Percentiles rank a stretch among this genome's conserved stretches.
phyloP scores from a whole-genome alignment of 2,113 vertebrate genomes.

The Aepyceros melampus region DNA sequence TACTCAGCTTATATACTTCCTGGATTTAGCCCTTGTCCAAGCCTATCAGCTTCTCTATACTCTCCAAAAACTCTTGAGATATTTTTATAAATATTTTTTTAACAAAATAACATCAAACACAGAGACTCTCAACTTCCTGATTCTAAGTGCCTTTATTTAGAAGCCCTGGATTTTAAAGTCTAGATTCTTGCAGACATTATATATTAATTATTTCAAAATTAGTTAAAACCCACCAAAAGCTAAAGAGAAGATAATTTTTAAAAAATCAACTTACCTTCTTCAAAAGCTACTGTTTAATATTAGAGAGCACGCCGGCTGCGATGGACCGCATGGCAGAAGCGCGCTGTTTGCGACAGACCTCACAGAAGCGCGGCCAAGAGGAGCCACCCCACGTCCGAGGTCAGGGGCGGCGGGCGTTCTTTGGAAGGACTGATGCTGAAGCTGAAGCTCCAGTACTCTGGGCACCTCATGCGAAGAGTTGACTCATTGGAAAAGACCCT shows the following conservation, averaged over 20 bases:
- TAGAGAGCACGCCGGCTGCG: rapidly evolving
- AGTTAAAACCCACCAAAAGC: background rate
- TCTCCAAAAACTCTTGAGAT: background rate
- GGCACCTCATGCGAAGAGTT: too few species aligned
- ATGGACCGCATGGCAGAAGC: too few species aligned
- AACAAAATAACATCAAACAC: background rate
- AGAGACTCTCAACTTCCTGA: background rate
- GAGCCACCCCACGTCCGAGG: too few species aligned
- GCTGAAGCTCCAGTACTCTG: too few species aligned
- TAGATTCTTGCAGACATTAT: background rate
- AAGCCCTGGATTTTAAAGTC: background rate
- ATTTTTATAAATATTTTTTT: background rate
- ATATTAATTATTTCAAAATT: background rate
- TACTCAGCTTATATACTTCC: background rate
- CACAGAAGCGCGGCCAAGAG: too few species aligned
- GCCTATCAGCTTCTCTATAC: background rate
- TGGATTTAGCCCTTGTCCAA: background rate
- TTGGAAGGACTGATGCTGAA: too few species aligned
- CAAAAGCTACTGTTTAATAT: background rate
- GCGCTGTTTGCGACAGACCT: too few species aligned
- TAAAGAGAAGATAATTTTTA: background rate
- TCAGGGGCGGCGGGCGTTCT: too few species aligned
- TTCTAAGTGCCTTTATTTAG: background rate
- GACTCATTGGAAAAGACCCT: too few species aligned
- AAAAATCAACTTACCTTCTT: background rate